Evolutionary conservation across 2,888 invertebrate genomes (phyloP).

Genomic region (Diarsia dahlii): DNA sequence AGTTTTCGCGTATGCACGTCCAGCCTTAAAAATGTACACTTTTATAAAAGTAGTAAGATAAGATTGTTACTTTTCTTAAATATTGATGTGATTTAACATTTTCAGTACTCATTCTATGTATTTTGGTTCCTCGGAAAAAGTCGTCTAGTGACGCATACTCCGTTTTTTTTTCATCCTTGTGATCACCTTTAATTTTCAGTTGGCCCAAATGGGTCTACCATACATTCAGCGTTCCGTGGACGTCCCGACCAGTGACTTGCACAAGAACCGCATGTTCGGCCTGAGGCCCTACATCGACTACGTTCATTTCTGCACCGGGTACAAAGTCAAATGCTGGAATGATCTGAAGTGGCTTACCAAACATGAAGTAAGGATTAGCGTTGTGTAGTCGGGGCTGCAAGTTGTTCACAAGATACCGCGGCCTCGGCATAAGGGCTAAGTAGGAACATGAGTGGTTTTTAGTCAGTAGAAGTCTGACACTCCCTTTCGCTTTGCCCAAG

Average conservation of each 20-base stretch:
- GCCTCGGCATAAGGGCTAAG: too few species aligned
- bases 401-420: too few species aligned
- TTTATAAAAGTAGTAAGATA: not conserved
- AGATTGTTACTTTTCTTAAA: not conserved
- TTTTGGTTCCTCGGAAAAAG: not conserved
- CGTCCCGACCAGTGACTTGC: conserved; percentile 33
- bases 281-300: conserved; percentile 29
- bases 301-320: conserved; percentile 4
- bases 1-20: not conserved
- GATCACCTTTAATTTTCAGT: not conserved
- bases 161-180: not conserved
- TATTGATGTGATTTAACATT: not conserved
- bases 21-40: not conserved
- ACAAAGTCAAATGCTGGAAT: conserved; percentile 24
- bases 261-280: conserved; percentile 32
- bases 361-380: conserved; percentile 2
- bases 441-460: too few species aligned
- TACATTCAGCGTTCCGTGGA: conserved; percentile 14
- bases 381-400: too few species aligned
- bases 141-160: not conserved
- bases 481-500: too few species aligned
- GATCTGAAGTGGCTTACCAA: conserved; percentile 13
- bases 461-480: too few species aligned
- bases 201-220: conserved; percentile 24
- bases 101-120: not conserved